Evolutionary conservation across 2,797 vertebrate genomes (phyloP), one percentile per base, ranked within the genome.

Genomic region (Sylvia borin): DNA sequence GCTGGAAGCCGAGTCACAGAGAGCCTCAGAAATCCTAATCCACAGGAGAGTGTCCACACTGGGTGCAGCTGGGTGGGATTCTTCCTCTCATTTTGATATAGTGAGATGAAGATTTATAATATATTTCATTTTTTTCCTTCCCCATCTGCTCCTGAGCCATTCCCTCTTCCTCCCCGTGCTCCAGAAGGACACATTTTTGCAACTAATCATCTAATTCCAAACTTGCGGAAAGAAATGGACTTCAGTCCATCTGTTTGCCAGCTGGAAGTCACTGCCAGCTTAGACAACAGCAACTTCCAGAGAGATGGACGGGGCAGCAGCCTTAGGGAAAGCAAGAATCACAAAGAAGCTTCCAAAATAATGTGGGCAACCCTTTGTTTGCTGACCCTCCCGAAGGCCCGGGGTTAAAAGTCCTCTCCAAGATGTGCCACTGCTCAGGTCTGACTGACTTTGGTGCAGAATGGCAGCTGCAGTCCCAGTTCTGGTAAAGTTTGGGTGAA

Each of bases 171-270:
- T 64, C 12, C 40, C 31, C 6, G 1, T 31, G 84, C 51, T 61
- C n/a, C 38, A 76, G 13, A 48, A 79, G 48, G 24, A 64, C 18
- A 62, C 0, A 0, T n/a, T 76, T 86, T 60, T 93, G 53, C 64
- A 89, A 92, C 32, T 19, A n/a, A 22, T 43, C 13, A 2, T n/a
- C 51, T 64, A 40, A 79, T 86, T 88, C 66, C 48, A 51, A 55
- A 60, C 24, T 67, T 38, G 51, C 85, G 85, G 60, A 73, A 85
- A 90, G 88, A 66, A 68, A 11, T 3, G 45, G 93, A 80, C 65
- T 48, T 77, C 79, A 57, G 31, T 25, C 77, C 88, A 82, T 88
- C 94, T 95, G 93, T 57, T 73, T 88, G 66, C 55, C 93, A 96
- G 74, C 80, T 88, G 88, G 72, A 47, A 75, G 50, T 13, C 26